These are phyloP conservation scores for Paracentrotus lividus DNA, from an alignment of 53 echinoderm and acorn worm genomes.

Conservation along the genomic window DNA sequence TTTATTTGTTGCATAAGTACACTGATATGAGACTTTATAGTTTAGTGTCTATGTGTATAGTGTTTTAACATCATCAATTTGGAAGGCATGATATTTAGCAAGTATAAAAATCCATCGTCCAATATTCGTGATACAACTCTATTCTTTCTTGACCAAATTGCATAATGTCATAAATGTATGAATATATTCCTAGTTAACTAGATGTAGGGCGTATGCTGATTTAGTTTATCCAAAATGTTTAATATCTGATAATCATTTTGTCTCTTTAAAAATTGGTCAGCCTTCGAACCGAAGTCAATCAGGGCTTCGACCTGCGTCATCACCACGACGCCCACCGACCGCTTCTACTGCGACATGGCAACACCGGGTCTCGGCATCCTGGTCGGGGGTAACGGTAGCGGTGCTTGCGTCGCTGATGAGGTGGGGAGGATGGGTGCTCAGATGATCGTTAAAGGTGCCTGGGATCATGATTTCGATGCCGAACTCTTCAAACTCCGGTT, in stretches of 20 bases:
- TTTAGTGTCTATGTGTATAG: too few species aligned
- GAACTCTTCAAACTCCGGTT: conserved; percentile 63
- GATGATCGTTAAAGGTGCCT: conserved; percentile 73
- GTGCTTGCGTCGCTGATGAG: conserved; percentile 82
- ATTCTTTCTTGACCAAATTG: too few species aligned
- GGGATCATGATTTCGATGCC: conserved; percentile 77
- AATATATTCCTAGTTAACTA: neutral
- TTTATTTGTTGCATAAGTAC: too few species aligned
- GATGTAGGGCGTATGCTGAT: neutral
- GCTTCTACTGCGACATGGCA: conserved; percentile 92
- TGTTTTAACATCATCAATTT: too few species aligned
- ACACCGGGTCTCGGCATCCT: conserved; percentile 80
- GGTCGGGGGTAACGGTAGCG: conserved; percentile 84
- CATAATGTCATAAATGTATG: neutral
- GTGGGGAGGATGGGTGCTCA: conserved; percentile 76
- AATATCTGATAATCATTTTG: neutral
- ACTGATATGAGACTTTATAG: too few species aligned
- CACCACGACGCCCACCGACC: conserved; percentile 73
- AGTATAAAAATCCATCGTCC: too few species aligned
- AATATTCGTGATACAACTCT: too few species aligned
- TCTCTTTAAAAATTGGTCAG: too few species aligned
- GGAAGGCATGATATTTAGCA: too few species aligned
- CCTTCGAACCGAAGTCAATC: conserved; percentile 31
- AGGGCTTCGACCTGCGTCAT: conserved; percentile 56
- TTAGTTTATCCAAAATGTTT: neutral